Evolutionary conservation across 23 tunicate genomes (phyloP).

Genomic region (Phallusia fumigata): DNA sequence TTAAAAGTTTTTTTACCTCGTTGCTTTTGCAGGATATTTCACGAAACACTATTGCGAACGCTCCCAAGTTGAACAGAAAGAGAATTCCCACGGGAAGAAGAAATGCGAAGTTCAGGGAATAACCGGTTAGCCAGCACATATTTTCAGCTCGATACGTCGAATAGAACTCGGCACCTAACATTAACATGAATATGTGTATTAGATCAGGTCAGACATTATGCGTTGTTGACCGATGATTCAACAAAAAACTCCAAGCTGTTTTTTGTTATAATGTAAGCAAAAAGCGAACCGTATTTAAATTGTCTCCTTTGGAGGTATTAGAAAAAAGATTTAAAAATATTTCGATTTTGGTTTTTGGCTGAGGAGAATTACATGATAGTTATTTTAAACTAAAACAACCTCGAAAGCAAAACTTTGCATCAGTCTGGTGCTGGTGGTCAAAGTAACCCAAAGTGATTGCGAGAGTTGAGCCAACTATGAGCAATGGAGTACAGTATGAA

Average conservation of each 20-base stretch:
- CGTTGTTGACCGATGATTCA: too few species aligned
- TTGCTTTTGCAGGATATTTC: constrained; percentile 14
- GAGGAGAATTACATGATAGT: too few species aligned
- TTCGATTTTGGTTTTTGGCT: too few species aligned
- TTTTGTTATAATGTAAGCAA: too few species aligned
- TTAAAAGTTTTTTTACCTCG: background rate
- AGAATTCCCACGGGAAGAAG: constrained; percentile 33
- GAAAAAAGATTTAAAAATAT: too few species aligned
- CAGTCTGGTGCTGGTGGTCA: background rate
- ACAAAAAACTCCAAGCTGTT: too few species aligned
- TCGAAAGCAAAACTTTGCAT: background rate
- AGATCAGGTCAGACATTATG: background rate
- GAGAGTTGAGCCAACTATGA: constrained; percentile 1
- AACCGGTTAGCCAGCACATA: constrained; percentile 22
- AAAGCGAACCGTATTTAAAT: too few species aligned
- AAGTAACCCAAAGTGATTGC: constrained; percentile 26
- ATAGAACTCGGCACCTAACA: background rate
- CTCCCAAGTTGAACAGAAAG: constrained; percentile 21
- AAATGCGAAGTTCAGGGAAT: constrained; percentile 25
- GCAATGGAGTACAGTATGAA: constrained; percentile 39
- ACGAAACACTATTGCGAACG: constrained; percentile 15
- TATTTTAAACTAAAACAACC: too few species aligned
- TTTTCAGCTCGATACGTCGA: constrained; percentile 6
- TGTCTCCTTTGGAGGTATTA: too few species aligned
- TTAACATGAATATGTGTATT: background rate